Conservation (phyloP, 2,113 vertebrate species). For the cattle (Bos taurus) region ARS-UCD2.0 NC_037333.1:111354501-111355000, state of each 20-base stretch:
- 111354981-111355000: not conserved
- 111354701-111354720: not conserved
- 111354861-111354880: not conserved
- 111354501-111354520: rapidly evolving
- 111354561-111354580: not conserved
- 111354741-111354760: not conserved
- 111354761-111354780: not conserved
- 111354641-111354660: not conserved
- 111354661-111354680: not conserved
- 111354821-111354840: not conserved
- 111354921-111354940: rapidly evolving
- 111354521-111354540: not conserved
- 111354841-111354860: not conserved
- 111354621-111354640: not conserved
- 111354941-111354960: not conserved
- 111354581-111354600: not conserved
- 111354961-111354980: not conserved
- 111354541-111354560: not conserved
- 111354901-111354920: not conserved
- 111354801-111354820: not conserved
- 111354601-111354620: not conserved
- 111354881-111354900: not conserved
- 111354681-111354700: not conserved
- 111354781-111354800: not conserved
- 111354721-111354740: not conserved